A percentile compares a stretch with the other conserved stretches of the same genome.
Evolutionary conservation across 2,113 vertebrate species (phyloP).

Genomic region (Hypocryptadius cinnamomeus): DNA sequence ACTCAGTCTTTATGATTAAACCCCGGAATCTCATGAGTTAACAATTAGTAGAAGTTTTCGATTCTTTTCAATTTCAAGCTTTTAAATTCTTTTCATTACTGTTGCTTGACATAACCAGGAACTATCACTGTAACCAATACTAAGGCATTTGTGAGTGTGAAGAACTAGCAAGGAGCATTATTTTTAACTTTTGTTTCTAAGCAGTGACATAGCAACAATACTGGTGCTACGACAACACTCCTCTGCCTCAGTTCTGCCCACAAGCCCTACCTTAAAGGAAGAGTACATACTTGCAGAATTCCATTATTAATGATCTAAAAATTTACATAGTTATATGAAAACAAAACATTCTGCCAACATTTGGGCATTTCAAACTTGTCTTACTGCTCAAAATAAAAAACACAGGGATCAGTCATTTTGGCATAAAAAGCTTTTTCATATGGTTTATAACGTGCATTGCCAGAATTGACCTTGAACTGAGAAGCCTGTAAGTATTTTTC

Average conservation of each 20-base stretch:
- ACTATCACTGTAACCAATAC: not conserved
- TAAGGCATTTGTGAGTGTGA: not conserved
- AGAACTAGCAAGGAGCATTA: not conserved
- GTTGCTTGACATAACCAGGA: not conserved
- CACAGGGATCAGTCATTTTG: not conserved
- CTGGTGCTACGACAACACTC: not conserved
- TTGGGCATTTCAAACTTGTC: not conserved
- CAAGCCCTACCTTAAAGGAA: not conserved
- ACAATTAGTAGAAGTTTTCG: not conserved
- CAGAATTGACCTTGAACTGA: not conserved
- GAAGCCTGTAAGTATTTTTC: not conserved
- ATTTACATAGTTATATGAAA: not conserved
- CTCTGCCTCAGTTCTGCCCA: not conserved
- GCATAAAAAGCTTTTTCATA: not conserved
- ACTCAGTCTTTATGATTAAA: not conserved
- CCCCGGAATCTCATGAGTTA: not conserved
- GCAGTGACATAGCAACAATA: not conserved
- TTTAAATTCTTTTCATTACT: not conserved
- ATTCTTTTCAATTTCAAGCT: not conserved
- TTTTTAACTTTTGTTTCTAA: not conserved
- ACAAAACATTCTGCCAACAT: not conserved
- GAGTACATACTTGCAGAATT: not conserved
- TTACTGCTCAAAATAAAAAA: not conserved
- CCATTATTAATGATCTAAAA: not conserved
- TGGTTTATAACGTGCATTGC: not conserved